Evolutionary conservation across 2,888 invertebrate species (phyloP), one percentile per base, ranked within the genome.

Genomic region (Pseudococcus jackbeardsleyi): DNA sequence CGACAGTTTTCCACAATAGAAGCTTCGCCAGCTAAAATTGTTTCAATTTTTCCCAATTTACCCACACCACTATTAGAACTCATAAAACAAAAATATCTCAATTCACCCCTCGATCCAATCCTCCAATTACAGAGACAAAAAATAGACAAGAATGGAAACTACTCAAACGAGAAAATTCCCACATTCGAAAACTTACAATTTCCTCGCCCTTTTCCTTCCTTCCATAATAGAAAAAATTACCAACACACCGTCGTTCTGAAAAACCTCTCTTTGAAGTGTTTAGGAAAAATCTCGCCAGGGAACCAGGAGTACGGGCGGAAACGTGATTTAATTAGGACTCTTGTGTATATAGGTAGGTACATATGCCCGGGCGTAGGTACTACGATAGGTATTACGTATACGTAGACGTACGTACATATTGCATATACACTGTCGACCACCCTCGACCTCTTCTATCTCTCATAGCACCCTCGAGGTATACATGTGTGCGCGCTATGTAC

Each of bases 241-340:
- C 50, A 50, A 50, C 17, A 15, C 17, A 15, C 50, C 17, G 17
- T 0, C 46, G 46, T 12, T 12, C 2, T 11, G 46, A 8, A 12
- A 46, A 46, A 46, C 17, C 3, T 33, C 64, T 19, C 22, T 22
- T 64, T 64, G 64, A 64, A 64, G 64, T 64, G 22, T 22, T 22
- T 19, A 64, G 22, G 64, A 64, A 64, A 50, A 50, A 50, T 50
- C 50, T 50, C 50, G 17, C 26, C 26, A 64, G 50, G 17, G 50
- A 15, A 64, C 22, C 0, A 22, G 64, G 22, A 7, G 64, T 3
- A 64, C 5, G 64, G 22, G 19, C 22, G 19, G 22, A 22, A 22
- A 64, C 64, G 64, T 64, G 64, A 64, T 64, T 64, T 64, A 64
- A 64, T 64, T 64, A 64, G 19, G 64, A 22, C 64, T 19, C 64